phyloP scores from a whole-genome alignment of 2,797 vertebrate genomes.

The Adelosebastes latens region DNA sequence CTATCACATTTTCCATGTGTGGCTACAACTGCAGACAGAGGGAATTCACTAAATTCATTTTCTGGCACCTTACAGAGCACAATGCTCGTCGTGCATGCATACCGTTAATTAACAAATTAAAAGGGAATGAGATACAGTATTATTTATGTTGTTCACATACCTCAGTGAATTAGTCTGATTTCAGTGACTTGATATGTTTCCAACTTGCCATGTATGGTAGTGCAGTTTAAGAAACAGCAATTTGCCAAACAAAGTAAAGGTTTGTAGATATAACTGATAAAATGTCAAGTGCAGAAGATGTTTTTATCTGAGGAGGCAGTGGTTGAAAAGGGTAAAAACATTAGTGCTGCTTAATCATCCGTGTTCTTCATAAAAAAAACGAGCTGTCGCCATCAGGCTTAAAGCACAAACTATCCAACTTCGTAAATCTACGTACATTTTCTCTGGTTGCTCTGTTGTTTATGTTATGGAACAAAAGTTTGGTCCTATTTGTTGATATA shows the following conservation, averaged over 20 bases:
- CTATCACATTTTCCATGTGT: conserved; percentile 85
- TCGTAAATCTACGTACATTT: background rate
- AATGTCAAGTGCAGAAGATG: too few relatives aligned
- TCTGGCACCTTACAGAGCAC: conserved; percentile 36
- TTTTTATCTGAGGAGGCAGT: too few relatives aligned
- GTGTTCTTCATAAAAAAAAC: background rate
- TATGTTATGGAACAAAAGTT: background rate
- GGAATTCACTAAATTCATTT: conserved; percentile 47
- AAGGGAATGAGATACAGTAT: background rate
- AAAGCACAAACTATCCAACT: background rate
- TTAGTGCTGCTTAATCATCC: too few relatives aligned
- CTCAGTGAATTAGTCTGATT: background rate
- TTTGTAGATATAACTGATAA: background rate
- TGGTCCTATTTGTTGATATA: background rate
- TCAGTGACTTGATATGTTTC: background rate
- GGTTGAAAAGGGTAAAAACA: background rate
- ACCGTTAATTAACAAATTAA: conserved; percentile 17
- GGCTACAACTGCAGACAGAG: conserved; percentile 51
- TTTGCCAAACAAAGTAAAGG: background rate
- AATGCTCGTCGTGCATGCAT: conserved; percentile 16
- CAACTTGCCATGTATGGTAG: background rate
- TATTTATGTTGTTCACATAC: background rate
- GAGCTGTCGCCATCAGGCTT: background rate
- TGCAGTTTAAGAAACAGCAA: background rate
- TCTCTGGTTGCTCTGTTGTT: background rate